A percentile compares a stretch with the other conserved stretches of the same genome.
phyloP scores from a whole-genome alignment of 1,140 invertebrate genomes.

The Drosophila quadrilineata region DNA sequence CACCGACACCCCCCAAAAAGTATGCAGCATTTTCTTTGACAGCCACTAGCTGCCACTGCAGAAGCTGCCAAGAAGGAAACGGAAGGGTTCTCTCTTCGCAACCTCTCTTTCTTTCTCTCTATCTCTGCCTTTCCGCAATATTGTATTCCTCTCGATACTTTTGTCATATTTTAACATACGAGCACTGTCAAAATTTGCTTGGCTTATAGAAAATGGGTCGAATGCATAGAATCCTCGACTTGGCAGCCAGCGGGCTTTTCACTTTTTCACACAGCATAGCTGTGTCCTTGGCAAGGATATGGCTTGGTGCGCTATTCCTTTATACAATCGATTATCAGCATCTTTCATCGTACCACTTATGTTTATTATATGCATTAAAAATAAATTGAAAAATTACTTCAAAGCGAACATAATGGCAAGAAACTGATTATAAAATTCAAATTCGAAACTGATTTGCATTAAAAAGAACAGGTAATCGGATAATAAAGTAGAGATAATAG shows the following conservation, averaged over 20 bases:
- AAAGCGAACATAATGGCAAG: too few species aligned
- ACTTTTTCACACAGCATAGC: neutral
- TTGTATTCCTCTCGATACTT: too few species aligned
- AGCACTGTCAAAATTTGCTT: conserved; percentile 6
- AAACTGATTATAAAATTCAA: too few species aligned
- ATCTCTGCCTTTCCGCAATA: too few species aligned
- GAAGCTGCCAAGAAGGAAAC: neutral
- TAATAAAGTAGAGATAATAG: too few species aligned
- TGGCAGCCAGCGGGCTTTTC: neutral
- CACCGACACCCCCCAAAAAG: conserved; percentile 34
- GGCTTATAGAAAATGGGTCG: neutral
- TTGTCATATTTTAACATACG: conserved; percentile 22
- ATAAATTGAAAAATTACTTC: too few species aligned
- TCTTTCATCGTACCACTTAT: too few species aligned
- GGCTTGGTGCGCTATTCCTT: neutral
- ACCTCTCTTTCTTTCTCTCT: neutral
- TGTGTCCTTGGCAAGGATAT: neutral
- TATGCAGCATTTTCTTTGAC: conserved; percentile 47
- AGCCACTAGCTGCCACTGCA: too few species aligned
- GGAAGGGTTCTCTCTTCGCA: neutral
- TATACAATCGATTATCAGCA: too few species aligned
- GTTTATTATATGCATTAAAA: too few species aligned
- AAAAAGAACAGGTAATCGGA: too few species aligned
- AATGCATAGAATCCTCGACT: neutral
- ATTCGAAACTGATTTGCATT: too few species aligned